Percentiles rank a stretch among this genome's conserved stretches.
Conservation (phyloP, 2,888 invertebrate species). For the Heliconius erato region DNA sequence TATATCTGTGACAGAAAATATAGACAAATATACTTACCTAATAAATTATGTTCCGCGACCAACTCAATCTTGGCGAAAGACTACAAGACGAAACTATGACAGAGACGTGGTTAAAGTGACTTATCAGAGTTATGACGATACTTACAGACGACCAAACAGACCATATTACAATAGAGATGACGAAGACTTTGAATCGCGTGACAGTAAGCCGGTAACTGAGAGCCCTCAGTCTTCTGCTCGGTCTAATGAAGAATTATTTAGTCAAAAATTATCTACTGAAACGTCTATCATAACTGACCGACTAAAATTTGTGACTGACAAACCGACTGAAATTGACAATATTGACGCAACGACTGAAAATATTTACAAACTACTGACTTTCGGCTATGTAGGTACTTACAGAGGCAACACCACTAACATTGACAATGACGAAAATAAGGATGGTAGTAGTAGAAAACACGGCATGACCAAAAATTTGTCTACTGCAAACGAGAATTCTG, state of each 20-base stretch:
- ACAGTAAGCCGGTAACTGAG: constrained; percentile 66
- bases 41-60: constrained; percentile 84
- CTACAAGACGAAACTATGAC: constrained; percentile 72
- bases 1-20: constrained; percentile 80
- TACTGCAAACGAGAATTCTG: constrained; percentile 62
- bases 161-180: constrained; percentile 72
- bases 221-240: constrained; percentile 73
- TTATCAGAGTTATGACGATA: constrained; percentile 81
- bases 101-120: constrained; percentile 81
- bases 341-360: constrained; percentile 71
- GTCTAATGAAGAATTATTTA: constrained; percentile 66
- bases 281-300: constrained; percentile 50
- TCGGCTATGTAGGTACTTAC: constrained; percentile 82
- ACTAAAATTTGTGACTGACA: constrained; percentile 52
- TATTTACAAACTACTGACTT: constrained; percentile 79
- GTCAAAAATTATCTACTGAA: constrained; percentile 56
- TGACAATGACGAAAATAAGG: constrained; percentile 49
- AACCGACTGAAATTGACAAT: constrained; percentile 54
- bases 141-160: constrained; percentile 75
- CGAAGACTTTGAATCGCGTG: constrained; percentile 63
- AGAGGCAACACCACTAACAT: constrained; percentile 62
- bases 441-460: constrained; percentile 56
- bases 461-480: constrained; percentile 74
- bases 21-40: constrained; percentile 81
- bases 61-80: constrained; percentile 79